Evolutionary conservation across 2,797 vertebrate genomes (phyloP).

Genomic region (Oreochromis grahami): DNA sequence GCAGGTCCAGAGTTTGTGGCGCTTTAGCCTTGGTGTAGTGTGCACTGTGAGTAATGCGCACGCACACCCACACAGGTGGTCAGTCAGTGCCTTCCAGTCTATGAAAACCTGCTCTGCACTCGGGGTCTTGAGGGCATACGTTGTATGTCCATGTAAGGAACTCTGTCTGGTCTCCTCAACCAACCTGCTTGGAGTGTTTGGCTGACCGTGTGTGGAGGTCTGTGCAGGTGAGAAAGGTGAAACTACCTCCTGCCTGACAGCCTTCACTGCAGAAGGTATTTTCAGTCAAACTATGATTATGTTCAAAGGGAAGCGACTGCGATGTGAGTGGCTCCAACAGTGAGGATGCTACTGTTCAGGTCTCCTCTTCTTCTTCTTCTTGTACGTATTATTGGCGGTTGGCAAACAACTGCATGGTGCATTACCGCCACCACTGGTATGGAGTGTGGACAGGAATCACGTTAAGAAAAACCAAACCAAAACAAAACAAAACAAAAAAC

Average conservation of each 20-base stretch:
- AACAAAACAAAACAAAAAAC: no score
- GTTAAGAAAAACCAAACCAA: no score
- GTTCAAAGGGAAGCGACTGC: background rate
- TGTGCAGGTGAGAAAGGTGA: background rate
- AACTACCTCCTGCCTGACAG: rapidly evolving
- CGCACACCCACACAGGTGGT: background rate
- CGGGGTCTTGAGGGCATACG: background rate
- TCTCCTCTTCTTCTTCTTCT: background rate
- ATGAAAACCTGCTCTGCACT: background rate
- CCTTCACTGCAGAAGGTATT: background rate
- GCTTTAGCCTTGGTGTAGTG: background rate
- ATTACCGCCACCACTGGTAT: no score
- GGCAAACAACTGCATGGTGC: no score
- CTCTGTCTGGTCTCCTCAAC: background rate
- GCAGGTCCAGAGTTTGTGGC: background rate
- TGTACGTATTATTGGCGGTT: no score
- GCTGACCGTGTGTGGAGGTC: background rate
- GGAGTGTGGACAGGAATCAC: no score
- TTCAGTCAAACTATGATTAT: background rate
- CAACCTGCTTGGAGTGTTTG: background rate
- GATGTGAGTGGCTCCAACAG: background rate
- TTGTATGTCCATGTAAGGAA: background rate
- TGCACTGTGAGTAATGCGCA: rapidly evolving
- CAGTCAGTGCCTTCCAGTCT: background rate
- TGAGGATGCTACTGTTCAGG: background rate